Base-by-base conservation (phyloP, 1,140 invertebrate genomes). In the Pseudobourletiella spinata region DNA sequence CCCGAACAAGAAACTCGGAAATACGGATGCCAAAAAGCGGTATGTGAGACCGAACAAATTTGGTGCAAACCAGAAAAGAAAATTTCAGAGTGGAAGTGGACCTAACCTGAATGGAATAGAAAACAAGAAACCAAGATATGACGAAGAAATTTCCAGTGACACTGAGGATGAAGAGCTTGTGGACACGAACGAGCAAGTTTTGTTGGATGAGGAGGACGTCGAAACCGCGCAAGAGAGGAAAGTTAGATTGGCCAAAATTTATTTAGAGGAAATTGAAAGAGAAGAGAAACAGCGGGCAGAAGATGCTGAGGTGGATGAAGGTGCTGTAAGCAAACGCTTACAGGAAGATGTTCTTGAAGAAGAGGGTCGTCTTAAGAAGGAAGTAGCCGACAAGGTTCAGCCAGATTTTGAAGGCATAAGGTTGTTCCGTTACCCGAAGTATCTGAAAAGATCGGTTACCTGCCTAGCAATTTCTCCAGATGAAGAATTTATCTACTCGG, bases 201-300 rank as follows among this genome's bases (percentile, higher is more conserved):
- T 55, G 2, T 8, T 55, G 3, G 43, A 43, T 50, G 85, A 86
- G 66, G 85, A 89, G 61, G 79, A 85, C 61, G 84, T 88, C 74
- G 80, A 83, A 70, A 95, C 90, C 6, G 83, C 87, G 0, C 89
- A 95, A 74, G 88, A 95, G 71, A 95, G 95, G 72, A 87, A 88
- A 70, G 68, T 97, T 32, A 79, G 89, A 32, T 76, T 95, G 61
- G 90, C 91, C 0, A 94, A 94, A 73, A 82, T 89, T 73, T 93
- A 94, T 78, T 77, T 97, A 32, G 77, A 86, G 71, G 86, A 93
- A 79, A 86, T 95, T 59, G 84, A 89, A 76, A 83, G 82, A 73
- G 83, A 91, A 79, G 88, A 89, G 75, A 81, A 80, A 48, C 82
- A 86, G 69, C 80, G 83, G 69, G 76, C 76, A 39, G 86, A 86